phyloP scores from a whole-genome alignment of 2,888 invertebrate species.

The Strigamia transsilvanica region DNA sequence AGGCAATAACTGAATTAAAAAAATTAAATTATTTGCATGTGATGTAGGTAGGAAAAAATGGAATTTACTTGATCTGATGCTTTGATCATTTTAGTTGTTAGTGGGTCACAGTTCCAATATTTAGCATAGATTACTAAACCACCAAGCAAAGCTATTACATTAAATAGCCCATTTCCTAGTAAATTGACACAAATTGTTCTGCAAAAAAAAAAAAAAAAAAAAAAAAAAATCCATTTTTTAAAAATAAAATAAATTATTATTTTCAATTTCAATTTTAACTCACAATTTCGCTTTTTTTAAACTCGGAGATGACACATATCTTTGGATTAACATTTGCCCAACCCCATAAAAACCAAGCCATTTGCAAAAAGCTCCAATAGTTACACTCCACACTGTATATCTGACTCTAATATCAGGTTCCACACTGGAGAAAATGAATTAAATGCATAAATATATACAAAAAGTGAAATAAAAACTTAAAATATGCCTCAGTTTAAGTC shows the following conservation, averaged over 20 bases:
- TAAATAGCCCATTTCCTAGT: not conserved
- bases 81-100: slow-evolving; percentile 30
- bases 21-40: not conserved
- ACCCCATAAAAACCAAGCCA: slow-evolving; percentile 65
- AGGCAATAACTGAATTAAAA: slow-evolving; percentile 75
- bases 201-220: not conserved
- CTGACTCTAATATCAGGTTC: slow-evolving; percentile 65
- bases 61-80: slow-evolving; percentile 35
- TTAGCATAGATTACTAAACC: slow-evolving; percentile 62
- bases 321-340: slow-evolving; percentile 68
- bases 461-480: not conserved
- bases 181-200: not conserved
- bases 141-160: not conserved
- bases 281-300: slow-evolving; percentile 65
- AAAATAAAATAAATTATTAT: not conserved
- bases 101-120: slow-evolving; percentile 62
- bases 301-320: slow-evolving; percentile 66
- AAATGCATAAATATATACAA: too few relatives aligned
- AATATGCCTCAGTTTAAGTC: slow-evolving; percentile 60
- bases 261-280: not conserved
- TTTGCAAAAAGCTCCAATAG: slow-evolving; percentile 64
- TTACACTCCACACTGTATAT: slow-evolving; percentile 66
- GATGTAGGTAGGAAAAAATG: not conserved
- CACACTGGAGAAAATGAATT: slow-evolving; percentile 60
- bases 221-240: not conserved